Conservation (phyloP, 2,888 invertebrate species). For the Tenthredo mesomela region DNA sequence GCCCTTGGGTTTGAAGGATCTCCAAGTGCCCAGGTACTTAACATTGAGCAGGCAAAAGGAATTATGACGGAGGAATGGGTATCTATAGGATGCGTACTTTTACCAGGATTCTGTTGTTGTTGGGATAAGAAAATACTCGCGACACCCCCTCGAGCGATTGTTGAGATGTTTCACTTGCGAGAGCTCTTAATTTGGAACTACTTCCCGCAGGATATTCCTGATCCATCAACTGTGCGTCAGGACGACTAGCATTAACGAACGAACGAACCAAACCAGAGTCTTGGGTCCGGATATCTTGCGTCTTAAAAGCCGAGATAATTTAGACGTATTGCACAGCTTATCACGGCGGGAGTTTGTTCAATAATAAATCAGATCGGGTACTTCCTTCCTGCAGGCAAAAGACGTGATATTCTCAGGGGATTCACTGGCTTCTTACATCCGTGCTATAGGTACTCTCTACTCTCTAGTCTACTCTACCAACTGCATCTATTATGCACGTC, state of each 20-base stretch:
- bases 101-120: constrained; percentile 11
- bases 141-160: constrained; percentile 45
- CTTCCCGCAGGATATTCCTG: constrained; percentile 7
- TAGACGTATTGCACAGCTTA: constrained; percentile 48
- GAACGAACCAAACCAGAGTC: constrained; percentile 7
- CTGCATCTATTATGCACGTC: constrained; percentile 72
- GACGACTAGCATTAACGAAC: constrained; percentile 19
- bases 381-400: constrained; percentile 67
- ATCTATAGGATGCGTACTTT: constrained; percentile 39
- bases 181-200: constrained; percentile 41
- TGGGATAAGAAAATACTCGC: constrained; percentile 8
- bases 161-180: constrained; percentile 27
- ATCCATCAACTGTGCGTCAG: neutral
- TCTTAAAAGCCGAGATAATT: constrained; percentile 51
- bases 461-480: constrained; percentile 67
- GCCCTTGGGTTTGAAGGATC: constrained; percentile 19
- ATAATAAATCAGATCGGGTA: constrained; percentile 74
- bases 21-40: constrained; percentile 41
- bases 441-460: constrained; percentile 56
- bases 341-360: constrained; percentile 63
- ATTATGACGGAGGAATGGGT: constrained; percentile 25
- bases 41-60: constrained; percentile 23
- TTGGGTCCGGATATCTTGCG: constrained; percentile 39
- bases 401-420: constrained; percentile 67
- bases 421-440: constrained; percentile 68